These are phyloP conservation scores for Chamaetylas fuelleborni DNA, from an alignment of 2,113 vertebrate genomes.

Conservation along the genomic window DNA sequence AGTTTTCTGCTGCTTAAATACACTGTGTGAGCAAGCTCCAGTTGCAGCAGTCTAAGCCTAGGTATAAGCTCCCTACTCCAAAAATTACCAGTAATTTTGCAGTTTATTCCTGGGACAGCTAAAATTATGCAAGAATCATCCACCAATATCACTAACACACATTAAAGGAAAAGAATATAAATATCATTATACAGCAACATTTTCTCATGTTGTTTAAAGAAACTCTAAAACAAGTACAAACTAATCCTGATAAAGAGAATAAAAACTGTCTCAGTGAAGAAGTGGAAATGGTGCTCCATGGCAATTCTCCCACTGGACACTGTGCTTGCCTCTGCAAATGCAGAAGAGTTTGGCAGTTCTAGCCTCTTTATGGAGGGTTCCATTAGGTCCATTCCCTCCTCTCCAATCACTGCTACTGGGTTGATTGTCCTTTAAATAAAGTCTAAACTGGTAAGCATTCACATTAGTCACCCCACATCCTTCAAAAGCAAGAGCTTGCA, in stretches of 20 bases:
- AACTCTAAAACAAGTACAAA: neutral
- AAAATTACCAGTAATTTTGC: neutral
- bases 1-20: neutral
- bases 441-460: too few species aligned
- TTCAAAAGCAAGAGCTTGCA: neutral
- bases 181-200: neutral
- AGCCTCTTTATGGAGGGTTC: neutral
- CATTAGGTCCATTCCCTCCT: neutral
- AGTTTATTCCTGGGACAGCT: neutral
- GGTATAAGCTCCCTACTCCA: neutral
- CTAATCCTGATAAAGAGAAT: neutral
- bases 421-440: fast-evolving
- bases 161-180: neutral
- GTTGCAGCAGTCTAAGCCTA: neutral
- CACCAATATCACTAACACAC: neutral
- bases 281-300: neutral
- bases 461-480: fast-evolving
- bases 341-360: neutral
- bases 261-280: neutral
- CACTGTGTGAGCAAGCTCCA: neutral
- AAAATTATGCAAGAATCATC: neutral
- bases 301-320: neutral
- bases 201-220: neutral
- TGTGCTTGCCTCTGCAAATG: neutral
- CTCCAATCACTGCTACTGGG: neutral